Conservation (phyloP, 2,888 invertebrate species). For the Cactoblastis cactorum region DNA sequence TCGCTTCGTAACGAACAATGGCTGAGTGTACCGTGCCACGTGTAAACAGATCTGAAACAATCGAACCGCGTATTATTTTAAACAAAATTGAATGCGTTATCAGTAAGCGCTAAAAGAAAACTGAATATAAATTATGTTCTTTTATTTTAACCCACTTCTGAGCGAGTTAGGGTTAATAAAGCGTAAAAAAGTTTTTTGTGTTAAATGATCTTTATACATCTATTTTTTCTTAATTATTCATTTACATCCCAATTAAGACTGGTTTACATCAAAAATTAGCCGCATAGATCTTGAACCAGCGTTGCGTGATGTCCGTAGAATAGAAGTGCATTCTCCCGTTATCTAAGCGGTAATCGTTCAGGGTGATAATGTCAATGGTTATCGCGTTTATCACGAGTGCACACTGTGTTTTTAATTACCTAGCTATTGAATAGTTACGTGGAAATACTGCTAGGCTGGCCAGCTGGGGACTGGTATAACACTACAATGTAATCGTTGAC, state of each 20-base stretch:
- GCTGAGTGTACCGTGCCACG: not conserved
- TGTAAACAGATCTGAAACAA: slow-evolving; percentile 1
- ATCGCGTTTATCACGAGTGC: not conserved
- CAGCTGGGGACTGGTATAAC: no score
- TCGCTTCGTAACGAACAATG: slow-evolving; percentile 7
- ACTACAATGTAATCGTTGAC: no score
- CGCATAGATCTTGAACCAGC: no score
- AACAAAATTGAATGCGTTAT: not conserved
- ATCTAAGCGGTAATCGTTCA: not conserved
- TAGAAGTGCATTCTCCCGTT: not conserved
- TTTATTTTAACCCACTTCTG: no score
- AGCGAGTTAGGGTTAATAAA: no score
- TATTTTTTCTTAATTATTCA: no score
- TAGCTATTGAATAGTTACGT: not conserved
- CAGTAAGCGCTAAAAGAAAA: not conserved
- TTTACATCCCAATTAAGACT: no score
- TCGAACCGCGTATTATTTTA: not conserved
- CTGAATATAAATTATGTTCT: no score
- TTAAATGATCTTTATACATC: no score
- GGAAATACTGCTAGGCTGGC: not conserved
- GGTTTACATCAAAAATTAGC: no score
- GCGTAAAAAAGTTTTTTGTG: no score
- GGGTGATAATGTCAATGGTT: not conserved
- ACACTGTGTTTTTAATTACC: not conserved
- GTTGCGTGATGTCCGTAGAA: no score